Evolutionary conservation across 2,797 vertebrate species (phyloP).

Genomic region (Urocyon cinereoargenteus): DNA sequence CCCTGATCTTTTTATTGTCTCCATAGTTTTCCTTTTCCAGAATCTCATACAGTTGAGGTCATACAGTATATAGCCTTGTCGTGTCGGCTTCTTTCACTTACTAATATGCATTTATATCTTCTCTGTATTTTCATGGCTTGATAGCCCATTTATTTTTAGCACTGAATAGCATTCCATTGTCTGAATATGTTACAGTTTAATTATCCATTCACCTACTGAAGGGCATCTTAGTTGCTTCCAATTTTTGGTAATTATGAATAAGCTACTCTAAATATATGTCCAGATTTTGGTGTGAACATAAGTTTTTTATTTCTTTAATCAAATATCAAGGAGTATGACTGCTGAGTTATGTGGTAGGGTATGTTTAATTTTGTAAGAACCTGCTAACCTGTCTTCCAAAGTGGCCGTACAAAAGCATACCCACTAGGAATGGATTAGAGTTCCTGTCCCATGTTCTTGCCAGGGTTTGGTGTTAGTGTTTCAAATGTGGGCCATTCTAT

Average conservation of each 20-base stretch:
- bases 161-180: neutral
- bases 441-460: neutral
- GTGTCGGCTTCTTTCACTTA: neutral
- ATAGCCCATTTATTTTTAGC: neutral
- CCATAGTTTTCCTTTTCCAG: neutral
- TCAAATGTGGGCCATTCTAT: neutral
- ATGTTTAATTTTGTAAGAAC: neutral
- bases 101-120: neutral
- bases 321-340: neutral
- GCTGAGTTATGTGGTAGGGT: neutral
- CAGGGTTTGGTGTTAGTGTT: neutral
- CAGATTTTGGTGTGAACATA: neutral
- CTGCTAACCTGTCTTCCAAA: neutral
- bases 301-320: neutral
- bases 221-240: neutral
- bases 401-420: neutral
- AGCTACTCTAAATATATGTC: neutral
- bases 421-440: neutral
- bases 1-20: neutral
- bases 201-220: neutral
- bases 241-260: neutral
- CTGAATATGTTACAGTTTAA: neutral
- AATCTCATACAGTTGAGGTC: neutral
- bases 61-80: neutral
- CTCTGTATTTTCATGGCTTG: neutral